phyloP scores from a whole-genome alignment of 2,888 invertebrate genomes.

The Papilio gigon region DNA sequence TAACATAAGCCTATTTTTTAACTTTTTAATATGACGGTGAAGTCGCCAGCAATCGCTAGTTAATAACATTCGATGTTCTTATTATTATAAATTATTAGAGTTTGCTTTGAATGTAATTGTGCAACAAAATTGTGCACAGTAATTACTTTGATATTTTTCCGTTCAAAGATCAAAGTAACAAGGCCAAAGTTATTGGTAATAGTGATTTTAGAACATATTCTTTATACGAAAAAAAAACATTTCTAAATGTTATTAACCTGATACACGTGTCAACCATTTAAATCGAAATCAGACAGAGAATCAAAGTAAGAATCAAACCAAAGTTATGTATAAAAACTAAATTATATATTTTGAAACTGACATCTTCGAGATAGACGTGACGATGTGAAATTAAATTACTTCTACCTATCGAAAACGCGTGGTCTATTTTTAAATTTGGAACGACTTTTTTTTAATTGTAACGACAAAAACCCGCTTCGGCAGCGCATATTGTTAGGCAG shows the following conservation, averaged over 20 bases:
- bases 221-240: not conserved
- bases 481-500: slow-evolving; percentile 2
- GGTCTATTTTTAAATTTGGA: slow-evolving; percentile 7
- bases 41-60: no score
- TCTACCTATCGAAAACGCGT: slow-evolving; percentile 2
- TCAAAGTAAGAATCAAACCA: not conserved
- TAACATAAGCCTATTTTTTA: no score
- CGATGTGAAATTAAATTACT: slow-evolving; percentile 15
- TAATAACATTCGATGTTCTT: not conserved
- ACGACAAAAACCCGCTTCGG: not conserved
- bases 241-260: not conserved
- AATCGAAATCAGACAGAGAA: not conserved
- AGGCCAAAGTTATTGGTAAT: not conserved
- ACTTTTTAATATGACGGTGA: no score
- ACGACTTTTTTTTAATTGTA: not conserved
- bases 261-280: not conserved
- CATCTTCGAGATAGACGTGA: not conserved
- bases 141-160: slow-evolving; percentile 5
- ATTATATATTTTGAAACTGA: not conserved
- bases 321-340: slow-evolving; percentile 6
- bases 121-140: not conserved
- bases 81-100: not conserved
- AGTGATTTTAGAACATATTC: not conserved
- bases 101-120: not conserved
- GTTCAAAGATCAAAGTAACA: slow-evolving; percentile 2